Percentiles rank a stretch among this genome's conserved stretches.
Conservation (phyloP, 1,140 invertebrate genomes). For the Drosophila ficusphila region DNA sequence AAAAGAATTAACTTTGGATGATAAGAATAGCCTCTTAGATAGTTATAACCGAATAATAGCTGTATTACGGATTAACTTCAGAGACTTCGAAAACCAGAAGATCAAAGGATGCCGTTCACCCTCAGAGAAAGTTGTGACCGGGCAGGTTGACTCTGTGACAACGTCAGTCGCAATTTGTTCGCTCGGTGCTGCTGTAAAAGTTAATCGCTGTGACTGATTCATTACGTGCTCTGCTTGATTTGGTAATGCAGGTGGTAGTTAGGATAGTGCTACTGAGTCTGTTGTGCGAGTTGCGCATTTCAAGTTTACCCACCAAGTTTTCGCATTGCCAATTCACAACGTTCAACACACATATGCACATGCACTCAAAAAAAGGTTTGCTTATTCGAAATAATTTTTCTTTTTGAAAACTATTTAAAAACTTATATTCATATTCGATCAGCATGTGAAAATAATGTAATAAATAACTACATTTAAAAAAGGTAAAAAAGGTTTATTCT, state of each 20-base stretch:
- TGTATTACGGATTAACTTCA: too few relatives aligned
- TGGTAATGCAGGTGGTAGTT: constrained; percentile 52
- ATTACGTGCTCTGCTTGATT: constrained; percentile 74
- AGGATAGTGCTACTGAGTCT: constrained; percentile 19
- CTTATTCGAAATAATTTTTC: background rate
- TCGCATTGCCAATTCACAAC: constrained; percentile 61
- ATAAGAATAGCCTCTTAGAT: too few relatives aligned
- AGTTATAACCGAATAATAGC: too few relatives aligned
- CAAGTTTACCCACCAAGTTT: constrained; percentile 57
- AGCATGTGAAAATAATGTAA: too few relatives aligned
- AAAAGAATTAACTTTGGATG: too few relatives aligned
- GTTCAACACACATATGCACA: constrained; percentile 33
- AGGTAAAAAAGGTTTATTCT: too few relatives aligned
- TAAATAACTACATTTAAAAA: too few relatives aligned
- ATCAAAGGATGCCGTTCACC: background rate
- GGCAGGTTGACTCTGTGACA: constrained; percentile 28
- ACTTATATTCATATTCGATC: too few relatives aligned
- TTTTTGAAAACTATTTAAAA: too few relatives aligned
- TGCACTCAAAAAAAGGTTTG: constrained; percentile 9
- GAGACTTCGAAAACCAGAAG: background rate
- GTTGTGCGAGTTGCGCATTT: constrained; percentile 53
- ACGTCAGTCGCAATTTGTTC: constrained; percentile 31
- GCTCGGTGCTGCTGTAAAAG: constrained; percentile 52
- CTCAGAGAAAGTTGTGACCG: background rate
- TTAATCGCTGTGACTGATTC: constrained; percentile 76